phyloP scores from a whole-genome alignment of 2,888 invertebrate species.

The Ypsolopha sequella region DNA sequence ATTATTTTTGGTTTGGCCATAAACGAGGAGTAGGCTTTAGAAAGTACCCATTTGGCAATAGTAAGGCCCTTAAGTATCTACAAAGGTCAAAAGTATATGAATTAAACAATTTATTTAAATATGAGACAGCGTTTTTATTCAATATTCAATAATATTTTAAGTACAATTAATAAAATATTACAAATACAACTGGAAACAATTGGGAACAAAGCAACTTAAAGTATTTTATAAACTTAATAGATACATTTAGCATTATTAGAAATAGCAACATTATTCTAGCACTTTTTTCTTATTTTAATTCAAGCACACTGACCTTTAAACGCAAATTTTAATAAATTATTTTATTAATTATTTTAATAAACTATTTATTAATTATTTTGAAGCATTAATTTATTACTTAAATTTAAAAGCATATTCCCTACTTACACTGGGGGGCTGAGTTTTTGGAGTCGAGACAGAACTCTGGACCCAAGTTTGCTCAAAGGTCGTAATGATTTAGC shows the following conservation, averaged over 20 bases:
- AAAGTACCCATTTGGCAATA: too few relatives aligned
- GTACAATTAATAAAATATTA: conserved; percentile 65
- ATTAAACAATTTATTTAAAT: conserved; percentile 40
- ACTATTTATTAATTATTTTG: conserved; percentile 31
- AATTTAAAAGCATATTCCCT: background rate
- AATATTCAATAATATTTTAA: conserved; percentile 61
- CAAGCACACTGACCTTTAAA: conserved; percentile 58
- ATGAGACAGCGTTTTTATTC: conserved; percentile 69
- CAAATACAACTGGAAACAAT: conserved; percentile 69
- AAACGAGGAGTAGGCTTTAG: too few relatives aligned
- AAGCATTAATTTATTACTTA: conserved; percentile 6
- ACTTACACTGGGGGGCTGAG: too few relatives aligned
- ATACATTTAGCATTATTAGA: conserved; percentile 22
- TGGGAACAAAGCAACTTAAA: conserved; percentile 55
- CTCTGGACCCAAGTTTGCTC: too few relatives aligned
- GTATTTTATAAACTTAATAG: conserved; percentile 52
- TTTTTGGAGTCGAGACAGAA: too few relatives aligned
- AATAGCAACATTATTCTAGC: conserved; percentile 43
- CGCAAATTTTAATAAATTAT: conserved; percentile 25
- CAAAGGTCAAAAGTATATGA: too few relatives aligned
- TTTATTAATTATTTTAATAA: conserved; percentile 31
- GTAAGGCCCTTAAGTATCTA: too few relatives aligned
- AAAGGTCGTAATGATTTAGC: too few relatives aligned
- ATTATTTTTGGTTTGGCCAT: too few relatives aligned
- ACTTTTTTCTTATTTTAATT: conserved; percentile 16